A percentile compares a stretch with the other conserved stretches of the same genome.
Evolutionary conservation across 2,797 vertebrate species (phyloP).

Genomic region (Trachurus trachurus): DNA sequence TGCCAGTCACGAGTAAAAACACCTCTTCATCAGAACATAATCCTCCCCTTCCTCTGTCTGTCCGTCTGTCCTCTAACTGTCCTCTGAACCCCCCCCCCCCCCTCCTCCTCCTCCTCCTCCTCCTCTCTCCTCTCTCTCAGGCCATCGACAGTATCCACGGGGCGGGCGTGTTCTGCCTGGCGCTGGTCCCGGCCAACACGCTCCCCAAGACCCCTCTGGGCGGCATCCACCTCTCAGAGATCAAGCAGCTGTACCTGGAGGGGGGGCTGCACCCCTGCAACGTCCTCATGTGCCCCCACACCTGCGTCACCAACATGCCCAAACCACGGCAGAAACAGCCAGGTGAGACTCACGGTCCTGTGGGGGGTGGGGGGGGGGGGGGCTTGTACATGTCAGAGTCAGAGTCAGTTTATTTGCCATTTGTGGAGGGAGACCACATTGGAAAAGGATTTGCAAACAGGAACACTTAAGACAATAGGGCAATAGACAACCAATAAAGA

Average conservation of each 20-base stretch:
- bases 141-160: constrained; percentile 99
- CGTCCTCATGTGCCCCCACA: constrained; percentile 98
- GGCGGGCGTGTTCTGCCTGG: constrained; percentile 97
- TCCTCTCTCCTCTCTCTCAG: constrained; percentile 80
- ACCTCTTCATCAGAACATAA: too few relatives aligned
- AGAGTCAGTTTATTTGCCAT: too few relatives aligned
- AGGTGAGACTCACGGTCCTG: constrained; percentile 73
- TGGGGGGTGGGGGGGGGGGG: neutral
- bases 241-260: constrained; percentile 98
- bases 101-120: neutral
- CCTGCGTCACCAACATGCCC: constrained; percentile 97
- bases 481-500: too few relatives aligned
- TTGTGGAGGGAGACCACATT: too few relatives aligned
- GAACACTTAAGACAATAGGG: too few relatives aligned
- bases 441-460: too few relatives aligned
- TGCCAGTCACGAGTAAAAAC: too few relatives aligned
- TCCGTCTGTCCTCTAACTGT: too few relatives aligned
- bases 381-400: neutral
- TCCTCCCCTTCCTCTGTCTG: too few relatives aligned
- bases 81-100: too few relatives aligned
- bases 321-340: constrained; percentile 98
- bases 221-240: constrained; percentile 98
- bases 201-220: constrained; percentile 97
- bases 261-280: constrained; percentile 98
- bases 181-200: constrained; percentile 96